Evolutionary conservation across 2,113 vertebrate species (phyloP), one percentile per base, ranked within the genome.

Genomic region (Lonchura striata): DNA sequence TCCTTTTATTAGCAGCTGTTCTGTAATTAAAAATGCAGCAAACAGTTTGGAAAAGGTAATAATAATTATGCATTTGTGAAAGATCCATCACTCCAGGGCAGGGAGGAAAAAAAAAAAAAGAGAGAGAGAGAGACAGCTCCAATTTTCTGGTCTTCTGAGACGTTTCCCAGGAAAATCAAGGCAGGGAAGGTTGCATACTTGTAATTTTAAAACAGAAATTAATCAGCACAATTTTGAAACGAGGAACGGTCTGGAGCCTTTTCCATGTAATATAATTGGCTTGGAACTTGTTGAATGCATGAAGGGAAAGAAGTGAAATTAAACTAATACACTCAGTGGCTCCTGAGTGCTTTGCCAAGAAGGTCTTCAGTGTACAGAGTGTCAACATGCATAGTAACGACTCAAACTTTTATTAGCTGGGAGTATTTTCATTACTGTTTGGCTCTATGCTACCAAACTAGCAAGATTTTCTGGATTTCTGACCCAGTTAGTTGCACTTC

Each of bases 331-430:
- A 75, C 81, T 81, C 94, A 92, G 92, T 95, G 96, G 96, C 96
- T 95, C 96, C 96, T 94, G 95, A 95, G 92, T 93, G 96, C 96
- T 88, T 94, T 97, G 96, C 96, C 95, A 97, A 94, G 95, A 92
- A 93, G 91, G 91, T 94, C 95, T 95, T 92, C 88, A 92, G 95
- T 23, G 82, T 78, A 50, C 88, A n/a, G 90, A 88, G 94, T 93
- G 96, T 96, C 96, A 97, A 83, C 96, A 52, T 39, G 60, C 86
- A 66, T 47, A 82, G 96, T 80, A 94, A 86, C 42, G 2, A 70
- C 94, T 91, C 89, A 11, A 23, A 52, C 72, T 95, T 93, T 96
- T 88, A 96, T 94, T 90, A 96, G 80, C 95, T 94, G 92, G 77
- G 94, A 95, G 86, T 77, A 90, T 91, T 96, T 95, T 97, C 91